Conservation (phyloP, 2,113 vertebrate species). For the Phaethon lepturus region DNA sequence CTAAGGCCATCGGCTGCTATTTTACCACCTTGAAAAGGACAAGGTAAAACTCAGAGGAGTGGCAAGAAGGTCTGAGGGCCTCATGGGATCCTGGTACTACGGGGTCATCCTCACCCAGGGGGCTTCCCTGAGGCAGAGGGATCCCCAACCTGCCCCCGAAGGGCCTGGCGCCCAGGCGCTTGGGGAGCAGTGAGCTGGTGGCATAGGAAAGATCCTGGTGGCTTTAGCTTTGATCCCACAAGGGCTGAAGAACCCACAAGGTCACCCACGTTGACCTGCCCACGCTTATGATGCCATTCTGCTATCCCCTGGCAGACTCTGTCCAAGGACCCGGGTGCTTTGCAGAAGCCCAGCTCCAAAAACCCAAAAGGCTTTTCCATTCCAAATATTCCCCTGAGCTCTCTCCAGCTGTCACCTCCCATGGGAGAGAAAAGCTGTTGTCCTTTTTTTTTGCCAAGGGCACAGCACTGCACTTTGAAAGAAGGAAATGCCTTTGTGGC, state of each 20-base stretch:
- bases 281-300: neutral
- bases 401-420: neutral
- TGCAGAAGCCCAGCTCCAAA: neutral
- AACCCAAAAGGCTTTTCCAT: neutral
- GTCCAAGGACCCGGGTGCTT: neutral
- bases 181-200: neutral
- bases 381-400: neutral
- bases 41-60: neutral
- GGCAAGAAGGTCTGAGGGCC: neutral
- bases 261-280: rapidly evolving
- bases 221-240: neutral
- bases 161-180: neutral
- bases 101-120: neutral
- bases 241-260: neutral
- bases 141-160: neutral
- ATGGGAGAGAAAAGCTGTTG: neutral
- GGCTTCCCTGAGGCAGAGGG: neutral
- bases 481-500: neutral
- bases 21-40: neutral
- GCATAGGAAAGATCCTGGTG: neutral
- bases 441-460: neutral
- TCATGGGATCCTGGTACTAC: neutral
- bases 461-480: neutral
- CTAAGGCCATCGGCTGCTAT: neutral
- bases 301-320: neutral